Conservation (phyloP, 2,888 invertebrate species). For the Chromoteleia sp. region DNA sequence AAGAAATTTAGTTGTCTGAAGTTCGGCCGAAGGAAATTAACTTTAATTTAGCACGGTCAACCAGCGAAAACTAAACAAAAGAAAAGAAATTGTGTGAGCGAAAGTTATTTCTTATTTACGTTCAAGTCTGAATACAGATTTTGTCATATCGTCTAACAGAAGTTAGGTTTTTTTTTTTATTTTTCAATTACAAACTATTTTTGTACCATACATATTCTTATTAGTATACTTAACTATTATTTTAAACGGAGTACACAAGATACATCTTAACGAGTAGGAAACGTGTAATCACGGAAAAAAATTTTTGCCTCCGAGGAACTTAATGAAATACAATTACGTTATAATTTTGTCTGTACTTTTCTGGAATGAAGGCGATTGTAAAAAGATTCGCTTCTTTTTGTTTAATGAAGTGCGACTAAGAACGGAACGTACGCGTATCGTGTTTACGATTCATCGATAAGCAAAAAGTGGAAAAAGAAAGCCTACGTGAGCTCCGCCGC, state of each 20-base stretch:
- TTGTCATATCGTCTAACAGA: no score
- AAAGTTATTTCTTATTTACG: no score
- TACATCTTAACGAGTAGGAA: no score
- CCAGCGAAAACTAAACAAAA: constrained; percentile 7
- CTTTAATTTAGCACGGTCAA: constrained; percentile 27
- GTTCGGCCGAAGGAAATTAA: constrained; percentile 30
- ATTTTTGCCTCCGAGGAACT: background rate
- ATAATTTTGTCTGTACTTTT: background rate
- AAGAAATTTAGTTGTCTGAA: constrained; percentile 27
- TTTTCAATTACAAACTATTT: no score
- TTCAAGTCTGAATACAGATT: no score
- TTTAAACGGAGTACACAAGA: no score
- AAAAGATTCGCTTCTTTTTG: constrained; percentile 10
- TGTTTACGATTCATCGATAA: constrained; percentile 43
- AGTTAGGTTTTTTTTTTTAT: no score
- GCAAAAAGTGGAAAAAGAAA: constrained; percentile 22
- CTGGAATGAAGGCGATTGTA: background rate
- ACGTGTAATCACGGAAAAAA: no score
- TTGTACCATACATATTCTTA: no score
- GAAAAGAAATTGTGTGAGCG: background rate
- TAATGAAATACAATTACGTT: constrained; percentile 1
- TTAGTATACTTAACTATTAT: no score
- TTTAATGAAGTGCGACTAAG: constrained; percentile 23
- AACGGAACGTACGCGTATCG: constrained; percentile 37
- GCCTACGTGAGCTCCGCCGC: constrained; percentile 2